Evolutionary conservation across 2,888 invertebrate species (phyloP).

Genomic region (Copidosoma aretas): DNA sequence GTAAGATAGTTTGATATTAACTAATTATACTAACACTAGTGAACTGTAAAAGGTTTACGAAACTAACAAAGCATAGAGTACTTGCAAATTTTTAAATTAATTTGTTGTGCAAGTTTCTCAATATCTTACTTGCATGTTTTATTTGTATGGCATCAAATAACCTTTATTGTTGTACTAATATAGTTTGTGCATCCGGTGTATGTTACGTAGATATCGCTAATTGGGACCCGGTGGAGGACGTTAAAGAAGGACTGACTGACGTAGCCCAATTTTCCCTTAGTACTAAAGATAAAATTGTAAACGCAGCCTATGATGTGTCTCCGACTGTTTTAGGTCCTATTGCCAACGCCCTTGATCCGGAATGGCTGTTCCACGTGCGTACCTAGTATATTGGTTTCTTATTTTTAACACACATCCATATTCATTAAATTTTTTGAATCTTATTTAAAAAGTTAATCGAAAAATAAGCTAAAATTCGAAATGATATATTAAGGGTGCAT

Average conservation of each 20-base stretch:
- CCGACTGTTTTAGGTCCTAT: constrained; percentile 27
- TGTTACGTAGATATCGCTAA: background rate
- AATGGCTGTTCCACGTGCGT: constrained; percentile 30
- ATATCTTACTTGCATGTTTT: too few relatives aligned
- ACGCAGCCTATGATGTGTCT: constrained; percentile 8
- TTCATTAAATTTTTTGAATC: background rate
- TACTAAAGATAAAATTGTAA: constrained; percentile 6
- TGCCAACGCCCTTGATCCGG: constrained; percentile 31
- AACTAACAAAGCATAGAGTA: too few relatives aligned
- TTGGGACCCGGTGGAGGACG: background rate
- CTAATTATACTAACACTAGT: too few relatives aligned
- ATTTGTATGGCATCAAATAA: too few relatives aligned
- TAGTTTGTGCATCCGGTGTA: background rate
- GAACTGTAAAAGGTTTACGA: too few relatives aligned
- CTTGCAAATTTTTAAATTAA: too few relatives aligned
- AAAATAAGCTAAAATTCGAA: too few relatives aligned
- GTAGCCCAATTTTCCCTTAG: background rate
- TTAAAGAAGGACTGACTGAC: constrained; percentile 4
- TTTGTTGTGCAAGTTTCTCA: too few relatives aligned
- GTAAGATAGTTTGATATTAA: background rate
- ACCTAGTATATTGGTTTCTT: background rate
- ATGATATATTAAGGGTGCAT: too few relatives aligned
- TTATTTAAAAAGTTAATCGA: too few relatives aligned
- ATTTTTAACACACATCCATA: background rate
- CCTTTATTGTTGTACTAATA: too few relatives aligned